phyloP scores from a whole-genome alignment of 2,888 invertebrate species.

The Andrena bucephala region DNA sequence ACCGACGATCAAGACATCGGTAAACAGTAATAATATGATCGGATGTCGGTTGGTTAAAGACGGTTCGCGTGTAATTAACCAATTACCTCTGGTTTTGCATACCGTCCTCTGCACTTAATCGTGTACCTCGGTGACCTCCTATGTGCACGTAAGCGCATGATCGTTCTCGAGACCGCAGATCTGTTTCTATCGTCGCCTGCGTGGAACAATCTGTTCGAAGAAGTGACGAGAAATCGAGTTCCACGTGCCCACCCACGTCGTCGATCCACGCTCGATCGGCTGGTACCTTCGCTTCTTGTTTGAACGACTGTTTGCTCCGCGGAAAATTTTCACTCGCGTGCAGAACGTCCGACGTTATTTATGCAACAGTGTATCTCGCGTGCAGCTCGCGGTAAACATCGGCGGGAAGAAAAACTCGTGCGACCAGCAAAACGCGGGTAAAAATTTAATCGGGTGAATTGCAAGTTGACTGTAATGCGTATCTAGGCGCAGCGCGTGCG shows the following conservation, averaged over 20 bases:
- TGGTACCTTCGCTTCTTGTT: not conserved
- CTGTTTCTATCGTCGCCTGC: not conserved
- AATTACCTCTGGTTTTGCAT: constrained; percentile 40
- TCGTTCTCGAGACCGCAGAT: constrained; percentile 13
- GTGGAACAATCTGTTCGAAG: not conserved
- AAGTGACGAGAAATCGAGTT: not conserved
- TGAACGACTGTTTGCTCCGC: constrained; percentile 13
- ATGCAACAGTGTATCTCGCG: constrained; percentile 65
- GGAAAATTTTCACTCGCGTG: constrained; percentile 39
- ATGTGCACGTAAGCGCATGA: not conserved
- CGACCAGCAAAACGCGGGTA: constrained; percentile 34
- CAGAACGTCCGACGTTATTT: constrained; percentile 47
- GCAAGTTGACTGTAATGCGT: constrained; percentile 47
- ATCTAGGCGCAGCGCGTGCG: constrained; percentile 34
- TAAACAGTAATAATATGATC: constrained; percentile 55
- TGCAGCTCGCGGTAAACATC: constrained; percentile 58
- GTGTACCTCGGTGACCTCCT: constrained; percentile 3
- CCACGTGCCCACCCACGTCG: not conserved
- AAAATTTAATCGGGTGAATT: constrained; percentile 64
- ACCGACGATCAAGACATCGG: constrained; percentile 26
- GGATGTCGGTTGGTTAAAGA: constrained; percentile 21
- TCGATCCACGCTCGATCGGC: constrained; percentile 1
- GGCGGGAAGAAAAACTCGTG: constrained; percentile 48
- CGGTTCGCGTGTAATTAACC: constrained; percentile 44
- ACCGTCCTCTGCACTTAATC: constrained; percentile 21